Base-by-base conservation (phyloP, 2,888 invertebrate genomes). In the Odontomyia ornata region DNA sequence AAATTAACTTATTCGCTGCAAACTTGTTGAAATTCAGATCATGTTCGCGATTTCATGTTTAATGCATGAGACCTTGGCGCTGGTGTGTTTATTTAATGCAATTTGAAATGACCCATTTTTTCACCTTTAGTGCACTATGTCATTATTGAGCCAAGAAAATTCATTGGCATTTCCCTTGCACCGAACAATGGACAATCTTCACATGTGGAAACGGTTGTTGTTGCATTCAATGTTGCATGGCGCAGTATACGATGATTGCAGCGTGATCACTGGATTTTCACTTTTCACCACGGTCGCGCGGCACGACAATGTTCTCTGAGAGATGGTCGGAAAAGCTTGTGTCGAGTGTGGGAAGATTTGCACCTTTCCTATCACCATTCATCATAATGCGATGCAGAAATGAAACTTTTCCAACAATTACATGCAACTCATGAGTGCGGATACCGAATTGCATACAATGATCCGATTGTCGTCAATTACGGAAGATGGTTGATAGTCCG, bases 291-390 rank as follows among this genome's bases (percentile, higher is more conserved):
- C 5, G 5, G 36, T 36, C 36, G 9, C 36, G 9, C 9, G 36
- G 23, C 18, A 43, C 25, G 13, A 15, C 36, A 9, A 3, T 36
- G 9, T 25, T 72, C 36, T 13, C 3, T 57, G 7, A 23, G 25
- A 60, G n/a, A 27, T 27, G 1, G 57, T 47, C 57, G 57, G 46
- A 79, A 79, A 79, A 79, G 78, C 79, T 76, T 79, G 79, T 78
- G 77, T 78, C 76, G 75, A 79, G 78, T 79, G 79, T 79, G 79
- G 76, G 79, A 79, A 76, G 62, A 78, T 60, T 79, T 77, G 69
- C 69, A 69, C 69, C 69, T 75, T 76, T 64, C 64, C 47, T 64
- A 64, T 64, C 27, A 27, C 28, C 76, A 76, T 67, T 76, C 64
- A 47, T 76, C 76, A 76, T 76, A 76, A 47, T 47, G 13, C 23